A percentile compares a stretch with the other conserved stretches of the same genome.
Conservation (phyloP, 1,140 invertebrate genomes). For the Bilobella aurantiaca region DNA sequence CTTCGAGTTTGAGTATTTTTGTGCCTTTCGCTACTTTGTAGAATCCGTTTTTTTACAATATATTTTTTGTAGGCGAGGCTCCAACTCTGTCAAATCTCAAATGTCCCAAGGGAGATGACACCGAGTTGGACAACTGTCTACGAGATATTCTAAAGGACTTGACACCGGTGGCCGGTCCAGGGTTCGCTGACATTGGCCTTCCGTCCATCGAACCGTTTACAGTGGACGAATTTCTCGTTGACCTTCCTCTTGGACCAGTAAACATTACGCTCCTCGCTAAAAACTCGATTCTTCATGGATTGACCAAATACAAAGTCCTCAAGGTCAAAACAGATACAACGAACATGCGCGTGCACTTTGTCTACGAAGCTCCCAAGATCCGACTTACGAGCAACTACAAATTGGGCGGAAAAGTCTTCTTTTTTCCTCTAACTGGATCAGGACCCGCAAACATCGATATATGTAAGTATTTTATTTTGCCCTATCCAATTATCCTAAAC, state of each 20-base stretch:
- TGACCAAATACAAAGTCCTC: background rate
- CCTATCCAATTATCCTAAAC: too few species aligned
- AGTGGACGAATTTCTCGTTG: background rate
- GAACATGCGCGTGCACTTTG: background rate
- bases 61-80: too few species aligned
- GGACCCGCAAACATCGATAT: background rate
- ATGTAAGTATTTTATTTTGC: too few species aligned
- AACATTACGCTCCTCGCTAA: background rate
- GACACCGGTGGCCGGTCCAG: background rate
- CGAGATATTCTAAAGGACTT: background rate
- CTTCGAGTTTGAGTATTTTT: too few species aligned
- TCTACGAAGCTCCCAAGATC: background rate
- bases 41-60: too few species aligned
- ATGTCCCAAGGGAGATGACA: background rate
- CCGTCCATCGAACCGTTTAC: background rate
- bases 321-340: background rate
- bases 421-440: background rate
- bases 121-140: background rate
- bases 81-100: background rate
- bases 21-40: too few species aligned
- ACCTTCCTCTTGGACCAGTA: background rate
- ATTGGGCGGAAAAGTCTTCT: background rate
- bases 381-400: background rate
- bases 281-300: background rate
- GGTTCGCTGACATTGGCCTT: background rate